These are phyloP conservation scores for Siphlonurus alternatus DNA, from an alignment of 2,888 invertebrate species.

Conservation along the genomic window DNA sequence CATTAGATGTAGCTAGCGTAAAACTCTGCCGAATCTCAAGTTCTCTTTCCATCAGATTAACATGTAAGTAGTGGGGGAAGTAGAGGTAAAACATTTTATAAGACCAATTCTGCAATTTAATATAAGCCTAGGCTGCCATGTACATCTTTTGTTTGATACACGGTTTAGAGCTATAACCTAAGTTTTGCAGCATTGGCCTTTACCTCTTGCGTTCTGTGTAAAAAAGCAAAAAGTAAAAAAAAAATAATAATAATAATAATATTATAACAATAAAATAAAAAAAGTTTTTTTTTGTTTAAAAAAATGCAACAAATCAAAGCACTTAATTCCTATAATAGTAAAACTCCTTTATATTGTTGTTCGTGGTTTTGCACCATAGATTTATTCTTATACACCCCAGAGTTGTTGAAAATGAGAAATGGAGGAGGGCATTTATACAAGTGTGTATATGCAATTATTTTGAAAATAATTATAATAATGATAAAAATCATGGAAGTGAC, in stretches of 20 bases:
- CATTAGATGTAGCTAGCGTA: background rate
- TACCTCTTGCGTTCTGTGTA: too few relatives aligned
- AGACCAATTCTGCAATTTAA: too few relatives aligned
- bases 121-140: too few relatives aligned
- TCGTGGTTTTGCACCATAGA: conserved; percentile 12
- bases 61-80: background rate
- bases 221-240: too few relatives aligned
- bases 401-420: conserved; percentile 10
- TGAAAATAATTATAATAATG: conserved; percentile 7
- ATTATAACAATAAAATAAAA: background rate
- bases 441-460: conserved; percentile 9
- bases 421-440: conserved; percentile 9
- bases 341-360: conserved; percentile 8
- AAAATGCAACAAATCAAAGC: conserved; percentile 7
- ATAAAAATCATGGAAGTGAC: too few relatives aligned
- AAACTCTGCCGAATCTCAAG: background rate
- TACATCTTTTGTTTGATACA: too few relatives aligned
- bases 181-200: background rate
- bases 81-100: too few relatives aligned
- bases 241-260: too few relatives aligned
- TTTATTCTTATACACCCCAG: conserved; percentile 10
- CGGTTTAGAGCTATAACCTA: too few relatives aligned
- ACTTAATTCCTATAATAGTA: background rate
- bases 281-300: conserved; percentile 3
- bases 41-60: background rate